Percentiles rank a stretch among this genome's conserved stretches.
Evolutionary conservation across 2,797 vertebrate species (phyloP).

Genomic region (Coranthus polyacanthus): DNA sequence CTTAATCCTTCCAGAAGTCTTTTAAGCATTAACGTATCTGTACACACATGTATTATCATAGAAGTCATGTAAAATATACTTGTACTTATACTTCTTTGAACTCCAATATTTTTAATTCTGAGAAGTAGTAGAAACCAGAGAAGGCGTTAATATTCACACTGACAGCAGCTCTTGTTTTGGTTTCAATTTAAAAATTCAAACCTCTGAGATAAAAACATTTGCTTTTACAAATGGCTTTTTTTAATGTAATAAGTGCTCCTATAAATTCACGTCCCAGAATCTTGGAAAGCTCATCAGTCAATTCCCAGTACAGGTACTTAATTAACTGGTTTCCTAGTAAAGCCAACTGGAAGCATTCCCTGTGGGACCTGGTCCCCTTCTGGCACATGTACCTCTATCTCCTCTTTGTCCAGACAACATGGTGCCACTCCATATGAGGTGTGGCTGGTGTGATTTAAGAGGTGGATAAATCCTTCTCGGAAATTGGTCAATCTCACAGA

Average conservation of each 20-base stretch:
- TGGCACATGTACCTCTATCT: conserved; percentile 64
- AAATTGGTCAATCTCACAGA: conserved; percentile 44
- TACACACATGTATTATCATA: background rate
- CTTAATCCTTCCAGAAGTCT: background rate
- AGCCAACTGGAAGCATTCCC: conserved; percentile 65
- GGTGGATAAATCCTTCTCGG: conserved; percentile 38
- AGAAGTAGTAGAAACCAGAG: too few species aligned
- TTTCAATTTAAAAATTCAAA: too few species aligned
- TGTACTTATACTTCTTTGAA: too few species aligned
- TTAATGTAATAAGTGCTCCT: conserved; percentile 6
- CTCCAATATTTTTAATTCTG: too few species aligned
- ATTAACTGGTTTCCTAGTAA: conserved; percentile 71
- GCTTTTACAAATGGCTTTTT: too few species aligned
- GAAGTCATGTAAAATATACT: background rate
- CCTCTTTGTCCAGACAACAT: conserved; percentile 69
- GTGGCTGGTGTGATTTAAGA: conserved; percentile 46
- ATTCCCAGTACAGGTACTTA: conserved; percentile 53
- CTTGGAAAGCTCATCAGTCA: conserved; percentile 47
- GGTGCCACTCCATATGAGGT: conserved; percentile 58
- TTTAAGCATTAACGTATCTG: too few species aligned
- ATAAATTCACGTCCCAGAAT: conserved; percentile 27
- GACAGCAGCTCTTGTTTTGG: too few species aligned
- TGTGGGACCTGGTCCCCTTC: conserved; percentile 74
- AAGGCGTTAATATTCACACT: too few species aligned
- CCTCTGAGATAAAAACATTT: too few species aligned